Evolutionary conservation across 2,797 vertebrate genomes (phyloP), one percentile per base, ranked within the genome.

Genomic region (Mormyrops attenuatus): DNA sequence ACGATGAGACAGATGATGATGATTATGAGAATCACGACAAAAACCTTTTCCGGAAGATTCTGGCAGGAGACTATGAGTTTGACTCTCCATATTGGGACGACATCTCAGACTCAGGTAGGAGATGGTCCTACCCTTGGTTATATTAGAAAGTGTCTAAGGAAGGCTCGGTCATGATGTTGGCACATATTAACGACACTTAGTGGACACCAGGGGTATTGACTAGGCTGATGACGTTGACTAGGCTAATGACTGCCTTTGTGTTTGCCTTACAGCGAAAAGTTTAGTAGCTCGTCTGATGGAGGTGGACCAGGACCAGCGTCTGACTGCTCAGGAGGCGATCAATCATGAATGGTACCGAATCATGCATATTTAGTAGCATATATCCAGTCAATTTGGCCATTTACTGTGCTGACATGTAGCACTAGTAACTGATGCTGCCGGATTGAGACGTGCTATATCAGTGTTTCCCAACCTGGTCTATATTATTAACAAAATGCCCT

Each of bases 71-170:
- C 95, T 99, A 98, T 0, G 98, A 99, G 93, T 99, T 99, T 34
- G 98, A 99, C 92, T 99, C 98, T 0, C 98, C 98, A 0, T 99
- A 99, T 94, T 99, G 98, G 98, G 98, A 99, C 89, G 98, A 99
- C 84, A 99, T 99, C 93, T 99, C 98, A 0, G 98, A 99, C 91
- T 98, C 98, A 3, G 98, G 98, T 97, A 92, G 95, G 66, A 13
- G 60, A 50, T 8, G 1, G 4, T 53, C 84, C 49, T 26, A 86
- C 22, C 66, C 66, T 6, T 73, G 30, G 66, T 38, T 73, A 73
- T 34, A 34, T 69, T 69, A 15, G n/a, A 50, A 26, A 26, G 49
- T 5, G 85, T 86, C n/a, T 55, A 34, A 30, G 49, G 85, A 6
- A 15, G 30, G 52, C 13, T 30, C 0, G 11, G 11, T 17, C 50